Evolutionary conservation across 2,113 vertebrate genomes (phyloP).

Genomic region (Mormoops blainvillei): DNA sequence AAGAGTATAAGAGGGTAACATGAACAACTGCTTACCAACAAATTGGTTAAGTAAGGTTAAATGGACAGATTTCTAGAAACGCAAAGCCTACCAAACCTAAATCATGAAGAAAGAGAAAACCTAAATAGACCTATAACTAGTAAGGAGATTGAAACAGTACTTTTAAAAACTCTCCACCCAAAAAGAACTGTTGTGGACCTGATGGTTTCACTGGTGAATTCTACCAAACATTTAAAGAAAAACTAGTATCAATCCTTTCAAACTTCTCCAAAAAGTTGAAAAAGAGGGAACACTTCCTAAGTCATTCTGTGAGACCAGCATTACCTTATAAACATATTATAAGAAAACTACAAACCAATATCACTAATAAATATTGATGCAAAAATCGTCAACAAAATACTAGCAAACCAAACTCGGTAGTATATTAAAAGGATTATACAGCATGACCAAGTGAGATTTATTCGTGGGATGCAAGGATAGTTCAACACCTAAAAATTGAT

Average conservation of each 20-base stretch:
- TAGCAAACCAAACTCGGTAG: neutral
- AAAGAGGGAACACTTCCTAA: neutral
- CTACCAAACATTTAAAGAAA: neutral
- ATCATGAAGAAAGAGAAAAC: neutral
- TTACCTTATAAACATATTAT: neutral
- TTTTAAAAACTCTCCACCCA: neutral
- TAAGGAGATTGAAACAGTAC: neutral
- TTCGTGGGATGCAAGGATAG: neutral
- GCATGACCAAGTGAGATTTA: neutral
- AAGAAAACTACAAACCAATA: neutral
- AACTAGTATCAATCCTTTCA: neutral
- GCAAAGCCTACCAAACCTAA: neutral
- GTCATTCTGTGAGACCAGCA: neutral
- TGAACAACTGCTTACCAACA: neutral
- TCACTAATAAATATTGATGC: neutral
- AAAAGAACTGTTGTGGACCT: neutral
- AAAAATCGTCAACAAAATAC: neutral
- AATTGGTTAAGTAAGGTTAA: neutral
- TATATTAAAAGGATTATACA: neutral
- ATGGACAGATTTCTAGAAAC: neutral
- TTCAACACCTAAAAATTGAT: neutral
- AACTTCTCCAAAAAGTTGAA: neutral
- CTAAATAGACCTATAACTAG: neutral
- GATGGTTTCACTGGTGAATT: neutral
- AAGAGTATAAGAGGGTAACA: neutral